Evolutionary conservation across 2,113 vertebrate species (phyloP).

Genomic region (Serilophus lunatus): DNA sequence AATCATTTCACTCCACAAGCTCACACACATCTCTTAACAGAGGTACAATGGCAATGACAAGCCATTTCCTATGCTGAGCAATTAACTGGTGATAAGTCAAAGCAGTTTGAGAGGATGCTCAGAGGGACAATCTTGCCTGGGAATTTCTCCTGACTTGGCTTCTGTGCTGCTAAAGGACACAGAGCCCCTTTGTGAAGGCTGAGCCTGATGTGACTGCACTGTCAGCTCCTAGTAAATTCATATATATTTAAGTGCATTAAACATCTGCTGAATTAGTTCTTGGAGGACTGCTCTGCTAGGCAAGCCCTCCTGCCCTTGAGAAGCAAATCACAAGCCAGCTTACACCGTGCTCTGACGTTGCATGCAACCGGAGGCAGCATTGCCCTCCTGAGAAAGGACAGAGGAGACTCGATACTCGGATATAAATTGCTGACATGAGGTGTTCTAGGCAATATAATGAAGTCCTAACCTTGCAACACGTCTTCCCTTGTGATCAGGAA

Average conservation of each 20-base stretch:
- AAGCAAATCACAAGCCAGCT: background rate
- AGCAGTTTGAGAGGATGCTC: background rate
- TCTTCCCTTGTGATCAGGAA: background rate
- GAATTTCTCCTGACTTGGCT: constrained; percentile 22
- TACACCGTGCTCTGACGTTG: background rate
- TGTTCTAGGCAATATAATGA: background rate
- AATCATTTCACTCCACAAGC: background rate
- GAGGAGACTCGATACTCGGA: background rate
- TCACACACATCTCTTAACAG: background rate
- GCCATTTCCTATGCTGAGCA: background rate
- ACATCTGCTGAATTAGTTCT: constrained; percentile 42
- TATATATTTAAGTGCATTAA: constrained; percentile 47
- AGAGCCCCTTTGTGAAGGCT: background rate
- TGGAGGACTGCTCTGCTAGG: background rate
- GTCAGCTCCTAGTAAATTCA: constrained; percentile 32
- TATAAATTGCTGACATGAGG: background rate
- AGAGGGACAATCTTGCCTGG: background rate
- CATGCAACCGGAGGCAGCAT: background rate
- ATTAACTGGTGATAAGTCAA: background rate
- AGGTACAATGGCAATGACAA: background rate
- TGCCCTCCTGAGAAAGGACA: background rate
- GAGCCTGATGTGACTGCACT: background rate
- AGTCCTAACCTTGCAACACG: background rate
- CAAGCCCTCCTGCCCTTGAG: constrained; percentile 36
- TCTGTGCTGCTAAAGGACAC: background rate